These are phyloP conservation scores for Gambelia wislizenii DNA, from an alignment of 2,797 vertebrate genomes.

Conservation along the genomic window DNA sequence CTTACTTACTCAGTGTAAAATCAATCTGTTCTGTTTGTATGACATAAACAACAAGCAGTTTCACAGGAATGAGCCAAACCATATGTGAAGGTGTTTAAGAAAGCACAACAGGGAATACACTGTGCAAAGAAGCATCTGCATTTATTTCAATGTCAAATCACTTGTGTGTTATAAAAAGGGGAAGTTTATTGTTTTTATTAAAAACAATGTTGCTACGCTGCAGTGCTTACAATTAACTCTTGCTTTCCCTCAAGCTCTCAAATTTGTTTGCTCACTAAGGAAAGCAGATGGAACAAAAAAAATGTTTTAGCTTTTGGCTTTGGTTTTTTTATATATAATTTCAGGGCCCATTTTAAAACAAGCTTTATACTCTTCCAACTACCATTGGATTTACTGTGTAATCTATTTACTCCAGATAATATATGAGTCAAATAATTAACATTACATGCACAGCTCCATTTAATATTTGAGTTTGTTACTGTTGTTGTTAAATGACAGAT, in stretches of 20 bases:
- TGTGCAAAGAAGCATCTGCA: constrained; percentile 83
- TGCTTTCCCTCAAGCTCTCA: constrained; percentile 36
- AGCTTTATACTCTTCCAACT: background rate
- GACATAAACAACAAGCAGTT: constrained; percentile 84
- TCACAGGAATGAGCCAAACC: constrained; percentile 81
- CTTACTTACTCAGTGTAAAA: constrained; percentile 78
- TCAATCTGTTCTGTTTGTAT: constrained; percentile 82
- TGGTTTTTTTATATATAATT: background rate
- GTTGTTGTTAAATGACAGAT: too few species aligned
- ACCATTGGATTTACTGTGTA: background rate
- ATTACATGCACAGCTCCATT: too few species aligned
- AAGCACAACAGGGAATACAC: constrained; percentile 83
- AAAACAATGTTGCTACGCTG: constrained; percentile 69
- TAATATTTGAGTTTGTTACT: too few species aligned
- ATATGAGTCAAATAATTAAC: too few species aligned
- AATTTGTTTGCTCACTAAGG: background rate
- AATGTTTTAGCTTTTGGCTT: background rate
- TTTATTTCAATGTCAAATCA: constrained; percentile 83
- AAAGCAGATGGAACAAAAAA: constrained; percentile 19
- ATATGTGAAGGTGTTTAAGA: constrained; percentile 87
- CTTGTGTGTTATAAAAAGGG: constrained; percentile 80
- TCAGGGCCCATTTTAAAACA: background rate
- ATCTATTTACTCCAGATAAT: too few species aligned
- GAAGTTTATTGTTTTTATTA: constrained; percentile 79
- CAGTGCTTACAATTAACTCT: constrained; percentile 72